Conservation (phyloP, 2,113 vertebrate species). For the Erythrolamprus reginae region DNA sequence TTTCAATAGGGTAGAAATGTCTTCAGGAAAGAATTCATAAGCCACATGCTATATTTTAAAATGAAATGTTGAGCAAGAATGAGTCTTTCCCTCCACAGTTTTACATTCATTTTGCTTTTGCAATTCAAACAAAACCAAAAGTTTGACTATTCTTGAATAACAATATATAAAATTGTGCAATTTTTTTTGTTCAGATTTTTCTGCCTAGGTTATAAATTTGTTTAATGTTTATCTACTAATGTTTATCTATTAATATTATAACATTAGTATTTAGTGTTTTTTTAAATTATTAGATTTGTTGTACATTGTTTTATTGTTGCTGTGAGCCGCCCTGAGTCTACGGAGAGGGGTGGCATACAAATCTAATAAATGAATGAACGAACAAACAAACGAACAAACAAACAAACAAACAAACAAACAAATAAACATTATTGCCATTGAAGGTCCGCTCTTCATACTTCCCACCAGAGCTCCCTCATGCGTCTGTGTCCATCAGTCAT, state of each 20-base stretch:
- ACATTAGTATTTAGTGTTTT: too few relatives aligned
- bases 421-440: too few relatives aligned
- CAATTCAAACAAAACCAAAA: not conserved
- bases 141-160: not conserved
- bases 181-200: not conserved
- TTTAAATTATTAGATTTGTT: too few relatives aligned
- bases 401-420: too few relatives aligned
- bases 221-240: not conserved
- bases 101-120: not conserved
- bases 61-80: not conserved
- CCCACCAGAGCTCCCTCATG: too few relatives aligned
- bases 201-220: not conserved
- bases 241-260: not conserved
- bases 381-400: too few relatives aligned
- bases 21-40: not conserved
- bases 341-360: too few relatives aligned
- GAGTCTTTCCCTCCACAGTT: not conserved
- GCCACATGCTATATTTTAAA: not conserved
- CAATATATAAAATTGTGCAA: not conserved
- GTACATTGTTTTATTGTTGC: too few relatives aligned
- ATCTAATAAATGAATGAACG: too few relatives aligned
- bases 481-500: too few relatives aligned
- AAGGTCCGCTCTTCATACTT: too few relatives aligned
- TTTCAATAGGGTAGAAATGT: conserved; percentile 4
- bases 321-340: too few relatives aligned